Evolutionary conservation across 2,113 vertebrate genomes (phyloP).

Genomic region (Psophia crepitans): DNA sequence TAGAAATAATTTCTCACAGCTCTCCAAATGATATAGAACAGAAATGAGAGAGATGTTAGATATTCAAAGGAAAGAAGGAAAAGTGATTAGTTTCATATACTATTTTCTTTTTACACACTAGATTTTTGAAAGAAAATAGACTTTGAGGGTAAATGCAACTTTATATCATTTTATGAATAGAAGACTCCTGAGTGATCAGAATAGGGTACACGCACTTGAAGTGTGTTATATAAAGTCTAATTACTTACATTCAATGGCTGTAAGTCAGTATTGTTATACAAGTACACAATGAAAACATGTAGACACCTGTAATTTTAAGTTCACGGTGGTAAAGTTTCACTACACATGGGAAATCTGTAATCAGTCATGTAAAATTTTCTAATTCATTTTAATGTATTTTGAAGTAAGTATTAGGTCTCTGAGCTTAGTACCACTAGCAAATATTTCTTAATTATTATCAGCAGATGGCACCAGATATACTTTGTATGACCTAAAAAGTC

Average conservation of each 20-base stretch:
- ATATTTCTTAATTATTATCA: slow-evolving; percentile 57
- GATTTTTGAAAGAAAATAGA: background rate
- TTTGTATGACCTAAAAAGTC: background rate
- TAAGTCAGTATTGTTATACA: background rate
- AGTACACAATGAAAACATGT: background rate
- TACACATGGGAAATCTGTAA: background rate
- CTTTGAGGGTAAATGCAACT: background rate
- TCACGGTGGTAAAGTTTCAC: background rate
- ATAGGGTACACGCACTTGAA: background rate
- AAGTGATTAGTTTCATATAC: background rate
- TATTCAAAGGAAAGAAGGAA: background rate
- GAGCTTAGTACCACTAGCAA: background rate
- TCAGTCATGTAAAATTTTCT: background rate
- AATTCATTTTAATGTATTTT: background rate
- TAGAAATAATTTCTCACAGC: background rate
- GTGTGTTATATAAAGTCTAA: background rate
- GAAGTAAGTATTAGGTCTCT: background rate
- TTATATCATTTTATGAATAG: background rate
- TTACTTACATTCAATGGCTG: background rate
- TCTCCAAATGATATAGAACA: background rate
- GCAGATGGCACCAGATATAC: slow-evolving; percentile 62
- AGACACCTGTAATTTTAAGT: background rate
- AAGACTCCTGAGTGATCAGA: background rate
- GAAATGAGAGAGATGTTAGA: background rate
- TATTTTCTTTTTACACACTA: background rate